Percentiles rank a stretch among this genome's conserved stretches.
Conservation (phyloP, 2,797 vertebrate genomes). For the Syngnathus acus region DNA sequence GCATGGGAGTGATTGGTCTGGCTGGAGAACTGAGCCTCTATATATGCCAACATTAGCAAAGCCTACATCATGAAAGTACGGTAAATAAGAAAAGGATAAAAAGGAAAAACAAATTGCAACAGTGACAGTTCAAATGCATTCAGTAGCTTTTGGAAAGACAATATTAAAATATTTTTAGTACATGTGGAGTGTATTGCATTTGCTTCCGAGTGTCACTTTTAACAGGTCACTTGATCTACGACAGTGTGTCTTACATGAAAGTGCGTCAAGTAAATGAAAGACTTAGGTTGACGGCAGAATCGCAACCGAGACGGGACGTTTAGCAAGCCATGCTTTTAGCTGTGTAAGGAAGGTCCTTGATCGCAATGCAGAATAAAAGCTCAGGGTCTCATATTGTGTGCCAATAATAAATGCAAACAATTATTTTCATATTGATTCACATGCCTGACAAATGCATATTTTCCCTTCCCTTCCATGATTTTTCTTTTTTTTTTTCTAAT, state of each 20-base stretch:
- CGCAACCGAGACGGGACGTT: too few species aligned
- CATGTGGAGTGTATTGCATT: too few species aligned
- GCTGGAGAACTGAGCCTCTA: not conserved
- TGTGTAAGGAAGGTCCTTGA: not conserved
- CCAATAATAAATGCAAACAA: slow-evolving; percentile 13
- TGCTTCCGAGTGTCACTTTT: too few species aligned
- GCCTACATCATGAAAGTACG: not conserved
- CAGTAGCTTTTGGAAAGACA: too few species aligned
- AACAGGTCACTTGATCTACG: too few species aligned
- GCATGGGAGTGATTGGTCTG: not conserved
- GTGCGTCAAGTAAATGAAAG: too few species aligned
- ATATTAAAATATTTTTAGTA: too few species aligned
- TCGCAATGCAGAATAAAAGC: not conserved
- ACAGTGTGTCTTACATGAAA: too few species aligned
- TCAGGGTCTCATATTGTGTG: slow-evolving; percentile 13
- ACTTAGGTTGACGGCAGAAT: too few species aligned
- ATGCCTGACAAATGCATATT: not conserved
- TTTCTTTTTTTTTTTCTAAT: not conserved
- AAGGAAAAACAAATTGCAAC: not conserved
- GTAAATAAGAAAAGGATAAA: not conserved
- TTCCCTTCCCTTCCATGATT: too few species aligned
- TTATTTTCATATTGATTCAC: not conserved
- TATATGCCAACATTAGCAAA: not conserved
- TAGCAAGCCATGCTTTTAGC: not conserved
- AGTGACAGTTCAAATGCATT: not conserved